Evolutionary conservation across 2,888 invertebrate genomes (phyloP), one percentile per base, ranked within the genome.

Genomic region (Megalurothrips usitatus): DNA sequence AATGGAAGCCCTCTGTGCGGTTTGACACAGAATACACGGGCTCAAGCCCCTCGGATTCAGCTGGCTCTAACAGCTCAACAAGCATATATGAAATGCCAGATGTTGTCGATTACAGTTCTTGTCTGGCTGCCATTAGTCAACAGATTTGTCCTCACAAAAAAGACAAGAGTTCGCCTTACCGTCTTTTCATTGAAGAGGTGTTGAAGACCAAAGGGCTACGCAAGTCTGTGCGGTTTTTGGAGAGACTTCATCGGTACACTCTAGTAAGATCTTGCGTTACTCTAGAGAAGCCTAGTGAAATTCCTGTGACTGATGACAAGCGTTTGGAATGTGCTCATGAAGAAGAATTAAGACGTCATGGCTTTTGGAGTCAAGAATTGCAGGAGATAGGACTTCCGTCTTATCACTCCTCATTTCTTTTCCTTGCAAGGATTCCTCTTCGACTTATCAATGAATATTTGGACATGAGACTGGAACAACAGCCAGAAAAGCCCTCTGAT

Each of bases 381-480:
- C 88, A 90, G 82, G 89, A 91, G n/a, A 91, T 97, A 87, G 91
- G 91, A 82, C 89, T 98, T 83, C 98, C 97, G 0, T 94, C 95
- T 2, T 96, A 96, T 88, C 86, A 93, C 84, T 91, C 93, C 58
- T 92, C 94, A 82, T 98, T 96, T 88, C 90, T 97, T 81, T 95
- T 97, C 87, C 90, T 98, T 23, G 92, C 94, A 82, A 91, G 93
- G 80, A 92, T 97, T 80, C 95, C 96, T 43, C 88, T 98, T 85
- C 96, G 97, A 87, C 92, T 97, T n/a, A 93, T 96, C 83, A 95
- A 97, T 86, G 97, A 98, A 87, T 97, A 96, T 88, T 89, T 98
- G 78, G 89, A 92, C 82, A 92, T 97, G 90, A 89, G 97, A 78
- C 89, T 97, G 68, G 96, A 97, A 86, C 93, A 94, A 82, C 92